These are phyloP conservation scores for Pelochelys cantorii DNA, from an alignment of 2,797 vertebrate species.

Conservation along the genomic window DNA sequence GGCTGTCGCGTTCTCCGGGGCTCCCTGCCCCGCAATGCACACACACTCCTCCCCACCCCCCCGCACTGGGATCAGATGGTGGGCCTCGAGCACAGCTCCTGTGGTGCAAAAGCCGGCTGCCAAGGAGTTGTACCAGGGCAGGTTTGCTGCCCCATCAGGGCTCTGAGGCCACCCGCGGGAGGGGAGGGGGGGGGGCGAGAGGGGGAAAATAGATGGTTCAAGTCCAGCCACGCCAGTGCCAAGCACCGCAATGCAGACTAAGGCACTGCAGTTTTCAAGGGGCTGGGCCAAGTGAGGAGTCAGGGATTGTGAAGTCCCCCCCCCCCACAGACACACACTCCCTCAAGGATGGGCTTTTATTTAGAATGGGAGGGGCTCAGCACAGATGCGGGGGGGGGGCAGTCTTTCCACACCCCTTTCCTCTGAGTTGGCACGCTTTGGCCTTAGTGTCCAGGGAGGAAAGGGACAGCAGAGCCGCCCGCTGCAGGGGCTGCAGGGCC, in stretches of 20 bases:
- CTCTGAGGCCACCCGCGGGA: neutral
- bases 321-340: no score
- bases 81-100: neutral
- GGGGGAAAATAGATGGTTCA: neutral
- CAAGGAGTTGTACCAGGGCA: rapidly evolving
- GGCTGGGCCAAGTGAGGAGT: no score
- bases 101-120: neutral
- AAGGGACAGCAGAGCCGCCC: neutral
- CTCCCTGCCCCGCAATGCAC: neutral
- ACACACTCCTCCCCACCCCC: no score
- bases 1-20: neutral
- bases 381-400: no score
- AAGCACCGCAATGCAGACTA: neutral
- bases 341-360: neutral
- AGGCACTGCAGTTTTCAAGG: neutral
- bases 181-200: no score
- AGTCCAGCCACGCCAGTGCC: neutral
- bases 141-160: neutral
- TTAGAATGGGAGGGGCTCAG: neutral
- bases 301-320: neutral
- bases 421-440: no score
- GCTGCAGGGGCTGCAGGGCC: no score
- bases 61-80: no score
- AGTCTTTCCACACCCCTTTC: no score
- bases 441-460: neutral